Evolutionary conservation across 2,888 invertebrate genomes (phyloP).

Genomic region (Ecliptopera silaceata): DNA sequence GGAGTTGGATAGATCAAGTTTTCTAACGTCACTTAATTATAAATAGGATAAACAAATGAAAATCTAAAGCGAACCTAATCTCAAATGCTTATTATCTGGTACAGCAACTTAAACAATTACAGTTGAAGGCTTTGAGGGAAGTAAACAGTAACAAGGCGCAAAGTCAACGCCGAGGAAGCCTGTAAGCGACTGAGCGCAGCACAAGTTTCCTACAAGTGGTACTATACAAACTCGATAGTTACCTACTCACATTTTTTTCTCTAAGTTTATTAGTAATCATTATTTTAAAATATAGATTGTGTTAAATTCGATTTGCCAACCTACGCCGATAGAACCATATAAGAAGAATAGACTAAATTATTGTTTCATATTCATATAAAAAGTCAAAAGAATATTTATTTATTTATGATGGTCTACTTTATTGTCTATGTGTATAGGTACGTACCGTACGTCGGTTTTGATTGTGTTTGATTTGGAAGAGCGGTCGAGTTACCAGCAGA

Average conservation of each 20-base stretch:
- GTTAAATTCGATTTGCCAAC: too few species aligned
- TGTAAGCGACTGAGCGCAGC: slow-evolving; percentile 37
- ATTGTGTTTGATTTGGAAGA: neutral
- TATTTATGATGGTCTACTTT: too few species aligned
- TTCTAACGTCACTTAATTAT: too few species aligned
- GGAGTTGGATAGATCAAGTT: too few species aligned
- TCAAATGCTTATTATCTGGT: slow-evolving; percentile 38
- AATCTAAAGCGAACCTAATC: slow-evolving; percentile 34
- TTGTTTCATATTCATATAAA: too few species aligned
- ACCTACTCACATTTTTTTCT: neutral
- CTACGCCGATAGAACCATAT: too few species aligned
- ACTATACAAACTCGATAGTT: slow-evolving; percentile 27
- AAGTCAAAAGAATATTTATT: too few species aligned
- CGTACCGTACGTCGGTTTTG: too few species aligned
- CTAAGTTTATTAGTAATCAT: neutral
- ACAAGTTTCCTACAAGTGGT: slow-evolving; percentile 35
- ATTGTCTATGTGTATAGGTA: too few species aligned
- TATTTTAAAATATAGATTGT: too few species aligned
- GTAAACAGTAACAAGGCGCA: slow-evolving; percentile 55
- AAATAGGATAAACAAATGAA: slow-evolving; percentile 11
- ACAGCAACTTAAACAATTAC: slow-evolving; percentile 41
- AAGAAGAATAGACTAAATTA: too few species aligned
- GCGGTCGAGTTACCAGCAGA: slow-evolving; percentile 11
- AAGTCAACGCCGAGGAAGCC: slow-evolving; percentile 52
- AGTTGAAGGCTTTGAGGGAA: slow-evolving; percentile 39